phyloP scores from a whole-genome alignment of 1,140 invertebrate species.

The Pseudomyrmex gracilis region DNA sequence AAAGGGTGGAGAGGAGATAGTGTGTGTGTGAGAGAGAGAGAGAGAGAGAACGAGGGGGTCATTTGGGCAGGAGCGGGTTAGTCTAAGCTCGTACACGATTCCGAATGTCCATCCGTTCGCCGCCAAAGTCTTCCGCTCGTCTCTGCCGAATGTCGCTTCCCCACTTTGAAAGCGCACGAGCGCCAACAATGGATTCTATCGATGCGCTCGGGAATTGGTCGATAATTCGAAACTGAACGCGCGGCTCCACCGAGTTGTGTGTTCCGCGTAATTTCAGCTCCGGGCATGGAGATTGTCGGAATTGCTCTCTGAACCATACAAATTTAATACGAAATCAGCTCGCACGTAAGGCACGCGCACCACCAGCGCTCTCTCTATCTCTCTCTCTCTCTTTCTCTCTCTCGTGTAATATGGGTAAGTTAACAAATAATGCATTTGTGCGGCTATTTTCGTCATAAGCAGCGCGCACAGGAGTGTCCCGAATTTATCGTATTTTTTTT shows the following conservation, averaged over 20 bases:
- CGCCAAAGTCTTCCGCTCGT: constrained; percentile 52
- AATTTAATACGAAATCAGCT: constrained; percentile 43
- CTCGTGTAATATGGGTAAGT: not conserved
- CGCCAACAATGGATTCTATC: constrained; percentile 57
- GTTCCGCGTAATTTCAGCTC: constrained; percentile 45
- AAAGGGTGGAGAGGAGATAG: constrained; percentile 10
- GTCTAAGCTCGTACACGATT: constrained; percentile 65
- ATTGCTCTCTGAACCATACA: constrained; percentile 49
- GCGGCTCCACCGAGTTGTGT: constrained; percentile 1
- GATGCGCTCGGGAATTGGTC: constrained; percentile 37
- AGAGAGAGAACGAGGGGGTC: constrained; percentile 33
- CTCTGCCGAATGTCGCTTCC: constrained; percentile 47
- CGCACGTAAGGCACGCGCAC: constrained; percentile 24
- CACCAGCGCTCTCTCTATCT: too few species aligned
- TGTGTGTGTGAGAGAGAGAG: not conserved
- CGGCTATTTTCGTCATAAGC: not conserved
- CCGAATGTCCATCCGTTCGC: constrained; percentile 63
- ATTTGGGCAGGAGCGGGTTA: constrained; percentile 61
- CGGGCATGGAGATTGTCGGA: constrained; percentile 27
- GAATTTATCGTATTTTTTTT: not conserved
- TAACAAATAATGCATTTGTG: not conserved
- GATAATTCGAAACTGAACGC: constrained; percentile 59
- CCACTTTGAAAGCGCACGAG: constrained; percentile 32
- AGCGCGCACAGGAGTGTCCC: not conserved
- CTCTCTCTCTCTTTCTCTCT: too few species aligned